Evolutionary conservation across 1,140 invertebrate species (phyloP), one percentile per base, ranked within the genome.

Genomic region (Drosophila murphyi): DNA sequence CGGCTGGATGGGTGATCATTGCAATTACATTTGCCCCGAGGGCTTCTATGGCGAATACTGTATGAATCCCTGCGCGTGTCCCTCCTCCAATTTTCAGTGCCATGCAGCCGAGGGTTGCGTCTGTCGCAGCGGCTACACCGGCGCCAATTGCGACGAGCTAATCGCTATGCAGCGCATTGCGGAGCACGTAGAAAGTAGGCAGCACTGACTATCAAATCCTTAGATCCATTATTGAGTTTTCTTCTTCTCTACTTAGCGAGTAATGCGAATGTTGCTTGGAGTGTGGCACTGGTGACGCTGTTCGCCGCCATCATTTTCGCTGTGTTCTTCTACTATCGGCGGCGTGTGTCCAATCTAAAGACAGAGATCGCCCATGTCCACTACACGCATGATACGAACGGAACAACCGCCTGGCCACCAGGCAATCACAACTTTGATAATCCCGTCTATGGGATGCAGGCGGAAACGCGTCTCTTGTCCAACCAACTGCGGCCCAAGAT

Each of bases 1-100:
- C 35, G 97, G 97, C 20, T 97, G 96, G 95, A 96, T 95, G 79
- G 97, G 97, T 12, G 94, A 94, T 4, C 94, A 95, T 35, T 98
- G 97, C 91, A 95, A 94, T 12, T 95, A 97, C 93, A 96, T 97
- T 71, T 98, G 97, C 80, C 97, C 97, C 0, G 97, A 97, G 90
- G 97, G 97, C 54, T 98, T 96, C 92, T 98, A 95, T 92, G 97
- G 97, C 20, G 95, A 97, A 69, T 96, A 97, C 88, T 98, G 97
- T 88, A 97, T 97, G 95, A 93, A 95, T 59, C 93, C 95, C 0
- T 98, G 97, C 87, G 94, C 96, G 67, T 98, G 97, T 89, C 93
- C 94, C 62, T 96, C 95, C 57, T 95, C 96, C 6, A 95, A 96
- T 88, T 98, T 96, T 93, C 94, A 95, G 57, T 98, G 97, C 87